Evolutionary conservation across 1,140 invertebrate species (phyloP).

Genomic region (Cyphomyrmex costatus): DNA sequence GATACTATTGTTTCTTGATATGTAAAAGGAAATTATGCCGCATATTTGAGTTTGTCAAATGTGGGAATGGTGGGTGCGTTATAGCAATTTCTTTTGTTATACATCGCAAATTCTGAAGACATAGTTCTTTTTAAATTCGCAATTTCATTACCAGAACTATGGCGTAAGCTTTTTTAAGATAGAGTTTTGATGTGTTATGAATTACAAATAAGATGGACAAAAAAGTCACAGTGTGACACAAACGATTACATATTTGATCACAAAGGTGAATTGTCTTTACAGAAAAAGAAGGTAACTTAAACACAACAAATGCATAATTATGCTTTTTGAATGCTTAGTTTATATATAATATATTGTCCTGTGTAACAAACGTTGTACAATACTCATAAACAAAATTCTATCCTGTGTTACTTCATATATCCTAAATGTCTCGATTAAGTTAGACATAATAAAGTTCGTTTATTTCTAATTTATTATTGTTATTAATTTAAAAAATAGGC

Average conservation of each 20-base stretch:
- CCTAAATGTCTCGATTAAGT: conserved; percentile 10
- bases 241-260: conserved; percentile 66
- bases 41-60: conserved; percentile 42
- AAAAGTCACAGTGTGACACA: conserved; percentile 53
- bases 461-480: neutral
- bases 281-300: neutral
- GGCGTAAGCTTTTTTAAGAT: neutral
- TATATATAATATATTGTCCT: neutral
- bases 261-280: conserved; percentile 22
- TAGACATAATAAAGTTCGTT: conserved; percentile 9
- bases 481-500: neutral
- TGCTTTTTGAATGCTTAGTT: conserved; percentile 11
- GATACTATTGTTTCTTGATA: too few relatives aligned
- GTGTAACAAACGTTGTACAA: neutral
- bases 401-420: neutral
- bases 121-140: conserved; percentile 59
- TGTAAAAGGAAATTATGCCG: conserved; percentile 36
- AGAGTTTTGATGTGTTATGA: conserved; percentile 65
- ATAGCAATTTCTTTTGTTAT: conserved; percentile 49
- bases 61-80: neutral
- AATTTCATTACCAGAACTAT: conserved; percentile 14
- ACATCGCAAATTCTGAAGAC: conserved; percentile 45
- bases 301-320: conserved; percentile 3
- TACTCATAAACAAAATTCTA: neutral
- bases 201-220: conserved; percentile 62